A percentile compares a stretch with the other conserved stretches of the same genome.
Evolutionary conservation across 2,113 vertebrate species (phyloP).

Genomic region (Nothoprocta perdicaria): DNA sequence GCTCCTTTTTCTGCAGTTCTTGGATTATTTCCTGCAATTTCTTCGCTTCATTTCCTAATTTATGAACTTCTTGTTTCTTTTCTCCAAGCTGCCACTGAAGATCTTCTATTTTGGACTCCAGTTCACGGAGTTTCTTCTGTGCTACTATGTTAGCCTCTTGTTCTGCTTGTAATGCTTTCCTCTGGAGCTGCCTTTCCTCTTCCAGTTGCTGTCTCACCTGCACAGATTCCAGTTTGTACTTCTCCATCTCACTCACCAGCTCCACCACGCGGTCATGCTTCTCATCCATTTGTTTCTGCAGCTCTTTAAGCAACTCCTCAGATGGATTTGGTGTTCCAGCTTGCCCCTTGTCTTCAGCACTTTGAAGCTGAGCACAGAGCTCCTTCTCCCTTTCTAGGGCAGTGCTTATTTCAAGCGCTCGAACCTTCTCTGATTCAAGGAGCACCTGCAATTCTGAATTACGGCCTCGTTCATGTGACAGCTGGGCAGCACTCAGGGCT

Average conservation of each 20-base stretch:
- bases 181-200: conserved; percentile 82
- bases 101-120: conserved; percentile 79
- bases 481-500: conserved; percentile 71
- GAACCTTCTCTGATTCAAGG: conserved; percentile 87
- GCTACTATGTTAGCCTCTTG: conserved; percentile 82
- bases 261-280: conserved; percentile 87
- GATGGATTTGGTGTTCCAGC: conserved; percentile 55
- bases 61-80: conserved; percentile 78
- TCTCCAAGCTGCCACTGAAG: conserved; percentile 83
- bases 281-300: conserved; percentile 88
- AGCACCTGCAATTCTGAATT: conserved; percentile 89
- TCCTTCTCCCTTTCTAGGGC: conserved; percentile 85
- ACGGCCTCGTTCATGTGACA: conserved; percentile 78
- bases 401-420: conserved; percentile 82
- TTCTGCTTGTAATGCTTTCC: conserved; percentile 78
- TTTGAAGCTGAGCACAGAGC: conserved; percentile 71
- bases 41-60: conserved; percentile 83
- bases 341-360: conserved; percentile 51
- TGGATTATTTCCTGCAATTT: conserved; percentile 81
- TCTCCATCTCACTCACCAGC: conserved; percentile 87
- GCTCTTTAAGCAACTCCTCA: conserved; percentile 82
- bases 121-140: conserved; percentile 78
- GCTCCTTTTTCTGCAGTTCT: conserved; percentile 73
- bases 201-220: conserved; percentile 81
- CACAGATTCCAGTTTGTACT: conserved; percentile 85